These are phyloP conservation scores for Dunckerocampus dactyliophorus DNA, from an alignment of 2,113 vertebrate species.

Conservation along the genomic window DNA sequence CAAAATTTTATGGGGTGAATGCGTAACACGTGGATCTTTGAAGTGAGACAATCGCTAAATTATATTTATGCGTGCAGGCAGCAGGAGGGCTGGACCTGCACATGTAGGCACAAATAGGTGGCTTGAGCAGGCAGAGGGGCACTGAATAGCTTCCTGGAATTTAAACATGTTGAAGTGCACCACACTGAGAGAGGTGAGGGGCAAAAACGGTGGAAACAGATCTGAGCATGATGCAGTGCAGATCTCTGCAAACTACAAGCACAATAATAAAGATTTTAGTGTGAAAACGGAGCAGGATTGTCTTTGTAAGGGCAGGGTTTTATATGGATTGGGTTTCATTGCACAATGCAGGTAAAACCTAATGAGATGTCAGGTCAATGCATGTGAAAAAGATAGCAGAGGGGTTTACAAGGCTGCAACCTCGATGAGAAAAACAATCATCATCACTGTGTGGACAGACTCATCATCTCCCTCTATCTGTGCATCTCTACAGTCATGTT, in stretches of 20 bases:
- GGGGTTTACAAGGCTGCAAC: conserved; percentile 27
- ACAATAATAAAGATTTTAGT: not conserved
- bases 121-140: conserved; percentile 11
- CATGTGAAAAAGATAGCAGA: not conserved
- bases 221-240: conserved; percentile 1
- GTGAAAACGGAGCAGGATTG: conserved; percentile 5
- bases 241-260: not conserved
- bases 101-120: not conserved
- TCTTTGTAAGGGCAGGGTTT: not conserved
- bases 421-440: conserved; percentile 39
- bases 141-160: conserved; percentile 16
- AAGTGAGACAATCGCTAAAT: conserved; percentile 43
- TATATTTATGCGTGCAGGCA: conserved; percentile 20
- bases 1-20: conserved; percentile 27
- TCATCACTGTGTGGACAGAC: conserved; percentile 27
- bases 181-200: not conserved
- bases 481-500: conserved; percentile 28
- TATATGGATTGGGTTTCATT: not conserved
- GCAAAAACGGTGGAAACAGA: not conserved
- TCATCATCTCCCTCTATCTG: conserved; percentile 21
- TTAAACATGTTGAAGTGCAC: not conserved
- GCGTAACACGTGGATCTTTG: conserved; percentile 55
- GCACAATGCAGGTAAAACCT: not conserved
- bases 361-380: not conserved
- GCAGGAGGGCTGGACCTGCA: not conserved